Evolutionary conservation across 2,797 vertebrate species (phyloP), one percentile per base, ranked within the genome.

Genomic region (Nyctalus aviator): DNA sequence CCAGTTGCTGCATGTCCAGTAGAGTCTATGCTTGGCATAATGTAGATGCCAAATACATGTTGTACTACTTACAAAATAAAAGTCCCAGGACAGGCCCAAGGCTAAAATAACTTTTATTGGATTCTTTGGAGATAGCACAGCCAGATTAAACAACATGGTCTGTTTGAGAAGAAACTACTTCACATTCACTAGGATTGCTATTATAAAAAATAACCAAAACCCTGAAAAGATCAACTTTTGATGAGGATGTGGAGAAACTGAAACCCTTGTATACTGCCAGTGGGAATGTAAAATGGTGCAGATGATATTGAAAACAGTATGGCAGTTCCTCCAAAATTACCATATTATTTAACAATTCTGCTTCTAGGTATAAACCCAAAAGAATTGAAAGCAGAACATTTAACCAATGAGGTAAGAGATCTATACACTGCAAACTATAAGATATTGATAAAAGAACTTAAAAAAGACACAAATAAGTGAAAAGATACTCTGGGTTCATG

Each of bases 141-240:
- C 27, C 11, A 86, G 35, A 8, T 71, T 88, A 91, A 78, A 76
- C 10, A 93, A 81, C 25, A 85, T 6, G 11, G 15, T 83, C 9
- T 92, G 37, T 25, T 81, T 72, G 76, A 84, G 79, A 91, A 59
- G 44, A 93, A 95, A 48, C 27, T 50, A 50, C 23, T 73, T 87
- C 18, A 35, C 1, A 78, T 6, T 20, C 3, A 64, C 48, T 46
- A 84, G 41, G 30, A 32, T 55, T 32, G 83, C 35, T 75, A 23
- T 25, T 88, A 82, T 23, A 21, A 73, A 25, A n/a, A 41, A 71
- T 9, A 55, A 8, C 20, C 41, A 57, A 35, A 72, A 23, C 5
- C 20, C 2, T 5, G 30, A 35, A 82, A 75, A 44, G 71, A 73
- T 53, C 12, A 86, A 82, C 13, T 57, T 23, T 82, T 75, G 84